Evolutionary conservation across 2,888 invertebrate genomes (phyloP), one percentile per base, ranked within the genome.

Genomic region (Nemotelus pantherinus): DNA sequence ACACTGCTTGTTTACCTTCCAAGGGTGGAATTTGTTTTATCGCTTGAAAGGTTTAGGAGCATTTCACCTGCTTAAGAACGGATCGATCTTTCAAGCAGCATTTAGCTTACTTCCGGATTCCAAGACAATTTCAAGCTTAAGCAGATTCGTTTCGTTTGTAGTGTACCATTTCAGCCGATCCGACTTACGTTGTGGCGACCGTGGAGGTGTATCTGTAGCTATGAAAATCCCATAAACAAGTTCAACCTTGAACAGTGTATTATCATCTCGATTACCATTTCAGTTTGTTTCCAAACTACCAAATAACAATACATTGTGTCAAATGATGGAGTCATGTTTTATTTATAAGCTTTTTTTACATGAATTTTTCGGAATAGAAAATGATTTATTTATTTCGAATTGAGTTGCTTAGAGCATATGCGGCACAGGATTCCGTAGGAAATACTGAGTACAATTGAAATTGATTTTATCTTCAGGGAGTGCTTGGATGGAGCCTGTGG

Each of bases 21-120:
- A 25, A 25, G 60, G 50, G 74, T 48, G 63, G 74, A 74, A 74
- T 74, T 74, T 74, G 63, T 74, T 74, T 74, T 74, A 74, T 74
- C 74, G 63, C 60, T 74, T 74, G 74, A 74, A 74, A 74, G 74
- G 74, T 74, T 74, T 63, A 74, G 41, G 60, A 48, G 63, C 41
- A 74, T 60, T 74, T 63, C 47, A 70, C 63, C 74, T 74, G 63
- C 74, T 74, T 74, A 74, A 74, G 60, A 63, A 63, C 63, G 74
- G 50, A 74, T 74, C 74, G 74, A 74, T 74, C 74, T 74, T 74
- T 74, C 63, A 68, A 60, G 74, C 60, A 60, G 60, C 74, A 74
- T 74, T 74, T 63, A 74, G 63, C 48, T 47, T 50, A 63, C 60
- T 74, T 74, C 63, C 74, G 60, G 74, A 60, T 74, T 74, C 74